Evolutionary conservation across 2,888 invertebrate species (phyloP).

Genomic region (Papilio elwesi): DNA sequence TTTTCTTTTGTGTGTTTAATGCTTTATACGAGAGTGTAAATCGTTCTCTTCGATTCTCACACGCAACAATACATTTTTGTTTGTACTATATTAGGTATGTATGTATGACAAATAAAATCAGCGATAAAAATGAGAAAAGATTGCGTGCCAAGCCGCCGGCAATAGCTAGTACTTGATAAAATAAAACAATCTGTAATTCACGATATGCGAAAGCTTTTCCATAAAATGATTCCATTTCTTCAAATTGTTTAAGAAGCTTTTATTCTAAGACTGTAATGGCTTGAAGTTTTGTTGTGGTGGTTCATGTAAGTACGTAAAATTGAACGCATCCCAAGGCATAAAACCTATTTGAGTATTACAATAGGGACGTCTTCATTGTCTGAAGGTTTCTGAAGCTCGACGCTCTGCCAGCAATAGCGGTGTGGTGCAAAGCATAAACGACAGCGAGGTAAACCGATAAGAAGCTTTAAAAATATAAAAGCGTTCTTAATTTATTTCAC

Average conservation of each 20-base stretch:
- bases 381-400: conserved; percentile 65
- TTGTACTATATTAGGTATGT: too few relatives aligned
- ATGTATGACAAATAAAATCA: too few relatives aligned
- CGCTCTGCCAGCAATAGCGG: conserved; percentile 63
- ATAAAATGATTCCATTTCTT: background rate
- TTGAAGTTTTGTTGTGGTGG: conserved; percentile 9
- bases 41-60: too few relatives aligned
- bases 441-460: conserved; percentile 1
- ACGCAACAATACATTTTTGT: too few relatives aligned
- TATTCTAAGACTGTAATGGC: background rate
- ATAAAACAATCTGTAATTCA: background rate
- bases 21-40: too few relatives aligned
- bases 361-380: conserved; percentile 76
- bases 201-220: background rate
- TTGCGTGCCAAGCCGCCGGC: too few relatives aligned
- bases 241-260: background rate
- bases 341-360: conserved; percentile 73
- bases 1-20: background rate
- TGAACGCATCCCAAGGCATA: conserved; percentile 54
- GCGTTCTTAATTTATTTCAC: too few relatives aligned
- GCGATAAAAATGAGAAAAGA: too few relatives aligned
- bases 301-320: conserved; percentile 43
- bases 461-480: background rate
- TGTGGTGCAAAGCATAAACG: conserved; percentile 52
- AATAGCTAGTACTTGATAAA: too few relatives aligned